Conservation (phyloP, 1,140 invertebrate species). For the Aethina tumida region DNA sequence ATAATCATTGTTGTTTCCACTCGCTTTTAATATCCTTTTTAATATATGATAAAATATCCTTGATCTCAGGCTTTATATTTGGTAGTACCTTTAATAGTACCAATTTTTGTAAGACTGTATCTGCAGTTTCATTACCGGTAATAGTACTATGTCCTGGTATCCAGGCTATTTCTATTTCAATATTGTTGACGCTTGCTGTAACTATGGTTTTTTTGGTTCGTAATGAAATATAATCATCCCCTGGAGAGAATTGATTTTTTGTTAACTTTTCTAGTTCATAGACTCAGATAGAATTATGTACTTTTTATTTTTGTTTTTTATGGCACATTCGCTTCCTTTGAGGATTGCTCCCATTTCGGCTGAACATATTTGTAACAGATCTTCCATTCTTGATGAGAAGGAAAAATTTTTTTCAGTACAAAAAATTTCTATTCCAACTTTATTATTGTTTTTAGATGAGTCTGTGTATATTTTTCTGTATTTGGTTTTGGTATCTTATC, state of each 20-base stretch:
- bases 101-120: slow-evolving; percentile 8
- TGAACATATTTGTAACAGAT: slow-evolving; percentile 4
- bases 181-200: not conserved
- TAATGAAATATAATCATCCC: slow-evolving; percentile 2
- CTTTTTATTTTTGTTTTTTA: not conserved
- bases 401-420: slow-evolving; percentile 4
- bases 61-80: not conserved
- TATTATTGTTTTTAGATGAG: slow-evolving; percentile 7
- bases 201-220: slow-evolving; percentile 7
- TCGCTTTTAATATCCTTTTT: not conserved
- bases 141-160: slow-evolving; percentile 10
- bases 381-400: slow-evolving; percentile 6
- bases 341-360: slow-evolving; percentile 13
- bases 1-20: slow-evolving; percentile 2
- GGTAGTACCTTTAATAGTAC: slow-evolving; percentile 3
- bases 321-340: not conserved
- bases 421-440: slow-evolving; percentile 3
- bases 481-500: not conserved
- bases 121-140: slow-evolving; percentile 2
- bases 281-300: slow-evolving; percentile 4
- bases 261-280: slow-evolving; percentile 1
- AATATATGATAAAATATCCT: not conserved
- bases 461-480: slow-evolving; percentile 10
- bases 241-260: not conserved
- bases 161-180: slow-evolving; percentile 7